Evolutionary conservation across 2,888 invertebrate species (phyloP).

Genomic region (Exephanes ischioxanthus): DNA sequence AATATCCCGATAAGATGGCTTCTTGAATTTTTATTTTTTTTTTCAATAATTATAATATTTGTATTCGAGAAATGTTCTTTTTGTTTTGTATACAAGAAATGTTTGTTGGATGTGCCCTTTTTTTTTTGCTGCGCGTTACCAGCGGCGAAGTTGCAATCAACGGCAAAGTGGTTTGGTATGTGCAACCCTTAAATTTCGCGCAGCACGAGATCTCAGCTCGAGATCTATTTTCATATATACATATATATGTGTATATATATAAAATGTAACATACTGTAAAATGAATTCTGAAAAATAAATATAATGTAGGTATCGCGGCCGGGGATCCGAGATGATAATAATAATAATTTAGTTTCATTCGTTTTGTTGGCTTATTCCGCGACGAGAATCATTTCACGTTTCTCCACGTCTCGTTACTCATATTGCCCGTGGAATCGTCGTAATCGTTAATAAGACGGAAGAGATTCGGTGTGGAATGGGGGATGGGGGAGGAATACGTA

Average conservation of each 20-base stretch:
- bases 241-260: constrained; percentile 22
- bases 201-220: constrained; percentile 56
- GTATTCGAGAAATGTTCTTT: too few species aligned
- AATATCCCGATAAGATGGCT: too few species aligned
- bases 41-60: too few species aligned
- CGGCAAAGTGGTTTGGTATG: constrained; percentile 15
- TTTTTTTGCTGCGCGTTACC: background rate
- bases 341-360: constrained; percentile 37
- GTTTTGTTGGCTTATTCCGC: constrained; percentile 16
- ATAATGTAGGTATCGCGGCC: constrained; percentile 57
- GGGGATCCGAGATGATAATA: constrained; percentile 60
- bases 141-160: constrained; percentile 47
- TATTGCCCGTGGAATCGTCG: constrained; percentile 63
- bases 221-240: constrained; percentile 58
- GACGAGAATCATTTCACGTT: constrained; percentile 34
- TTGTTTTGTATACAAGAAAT: too few species aligned
- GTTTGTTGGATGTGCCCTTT: too few species aligned
- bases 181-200: constrained; percentile 50
- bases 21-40: too few species aligned
- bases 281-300: constrained; percentile 31
- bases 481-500: constrained; percentile 56
- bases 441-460: constrained; percentile 67
- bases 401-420: constrained; percentile 57
- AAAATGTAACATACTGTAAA: constrained; percentile 17
- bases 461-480: constrained; percentile 54